Evolutionary conservation across 2,888 invertebrate genomes (phyloP), one percentile per base, ranked within the genome.

Genomic region (Pseudoips prasinana): DNA sequence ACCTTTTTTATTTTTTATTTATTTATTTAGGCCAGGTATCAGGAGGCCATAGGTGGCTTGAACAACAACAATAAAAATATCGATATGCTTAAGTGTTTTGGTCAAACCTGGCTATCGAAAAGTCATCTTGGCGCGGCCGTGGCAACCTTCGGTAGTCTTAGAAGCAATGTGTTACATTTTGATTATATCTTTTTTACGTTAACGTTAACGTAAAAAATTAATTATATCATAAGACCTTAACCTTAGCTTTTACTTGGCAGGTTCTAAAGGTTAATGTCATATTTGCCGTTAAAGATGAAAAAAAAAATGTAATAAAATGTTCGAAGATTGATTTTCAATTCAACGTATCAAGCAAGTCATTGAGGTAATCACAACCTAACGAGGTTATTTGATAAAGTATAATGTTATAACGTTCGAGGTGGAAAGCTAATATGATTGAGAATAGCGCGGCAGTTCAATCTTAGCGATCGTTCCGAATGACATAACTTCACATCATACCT

Each of bases 321-420:
- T 18, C 4, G 6, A 39, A 36, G 53, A 50, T 53, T 43, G 48
- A 50, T 50, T 47, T 27, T 39, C 33, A 33, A 18, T 34, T 36
- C 31, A 24, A 25, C 32, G 25, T 11, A 19, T 24, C 25, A 11
- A 10, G 51, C 51, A 44, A 53, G 54, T 54, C 51, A 54, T 39
- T 22, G 38, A n/a, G 10, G 32, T 45, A 51, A 51, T 54, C 34
- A 39, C 31, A 17, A 11, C 8, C 17, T 14, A 8, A n/a, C 9
- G 14, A 33, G 36, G 50, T 49, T 54, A 51, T 45, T 48, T 37
- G 32, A 41, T 46, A 31, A 28, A 32, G 33, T 29, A 11, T 18
- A 5, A 18, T 18, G 18, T 5, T 18, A 6, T 18, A 18, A 18
- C 6, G 18, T 5, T 5, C 3, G 18, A 18, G 18, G 18, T 18